phyloP scores from a whole-genome alignment of 1,140 invertebrate species.

The Fopius arisanus region DNA sequence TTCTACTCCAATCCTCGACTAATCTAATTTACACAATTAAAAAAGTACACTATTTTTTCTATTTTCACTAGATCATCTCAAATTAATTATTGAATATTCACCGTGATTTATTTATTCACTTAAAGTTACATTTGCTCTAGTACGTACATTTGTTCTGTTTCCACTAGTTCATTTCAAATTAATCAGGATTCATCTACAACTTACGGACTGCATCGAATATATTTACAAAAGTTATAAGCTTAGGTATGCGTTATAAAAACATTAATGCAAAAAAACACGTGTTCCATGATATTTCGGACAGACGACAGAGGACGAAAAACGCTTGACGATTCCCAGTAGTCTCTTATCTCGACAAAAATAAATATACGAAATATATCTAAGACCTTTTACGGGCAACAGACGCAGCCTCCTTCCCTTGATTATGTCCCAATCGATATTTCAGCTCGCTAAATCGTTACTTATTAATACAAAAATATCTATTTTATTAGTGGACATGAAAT shows the following conservation, averaged over 20 bases:
- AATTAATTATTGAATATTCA: too few relatives aligned
- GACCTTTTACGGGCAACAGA: neutral
- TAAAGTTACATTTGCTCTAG: too few relatives aligned
- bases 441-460: neutral
- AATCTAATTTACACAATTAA: neutral
- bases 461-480: slow-evolving; percentile 5
- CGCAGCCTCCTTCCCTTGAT: neutral
- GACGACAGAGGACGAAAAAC: neutral
- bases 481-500: neutral
- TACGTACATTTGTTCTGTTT: neutral
- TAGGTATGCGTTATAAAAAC: neutral
- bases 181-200: neutral
- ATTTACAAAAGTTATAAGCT: neutral
- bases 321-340: slow-evolving; percentile 25
- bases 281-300: neutral
- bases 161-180: neutral
- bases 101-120: too few relatives aligned
- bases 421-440: slow-evolving; percentile 34
- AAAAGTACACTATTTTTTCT: neutral
- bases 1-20: neutral
- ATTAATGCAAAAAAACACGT: neutral
- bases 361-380: slow-evolving; percentile 38
- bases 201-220: neutral
- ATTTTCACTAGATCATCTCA: too few relatives aligned
- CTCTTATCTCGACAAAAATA: slow-evolving; percentile 51